Evolutionary conservation across 2,888 invertebrate genomes (phyloP), one percentile per base, ranked within the genome.

Genomic region (Cylindroiulus punctatus): DNA sequence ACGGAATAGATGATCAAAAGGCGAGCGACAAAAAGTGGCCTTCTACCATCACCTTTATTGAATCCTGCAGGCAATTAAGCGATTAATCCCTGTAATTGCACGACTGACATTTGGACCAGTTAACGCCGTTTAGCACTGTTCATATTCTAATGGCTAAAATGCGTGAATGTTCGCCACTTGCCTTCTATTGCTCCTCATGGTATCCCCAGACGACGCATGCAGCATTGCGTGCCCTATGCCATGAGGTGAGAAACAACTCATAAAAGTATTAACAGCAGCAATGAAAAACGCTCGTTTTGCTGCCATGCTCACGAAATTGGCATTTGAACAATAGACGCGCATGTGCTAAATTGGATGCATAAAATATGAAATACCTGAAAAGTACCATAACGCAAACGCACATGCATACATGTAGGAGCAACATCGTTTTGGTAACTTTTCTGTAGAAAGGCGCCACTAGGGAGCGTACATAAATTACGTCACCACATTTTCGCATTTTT

Each of bases 81-180:
- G 83, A 83, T 83, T 83, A 83, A 83, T 83, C 83, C 40, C 83
- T 19, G 83, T 83, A 83, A 83, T 83, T 83, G 83, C 83, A 22
- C 22, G 17, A 83, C 83, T 83, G 83, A 36, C 83, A 82, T 82
- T 82, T 36, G 82, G 82, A 82, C 36, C 22, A 82, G 82, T 82
- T 82, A 82, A 82, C 82, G 42, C 82, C 82, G 83, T 83, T 83
- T 83, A 44, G 83, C 44, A 42, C 44, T 83, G 36, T 83, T 83
- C 83, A 42, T 83, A 40, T 83, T 44, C n/a, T 83, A 83, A 83
- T 83, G 40, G 83, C 7, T 40, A 26, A 83, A 83, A 83, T 83
- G 83, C 83, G 83, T 83, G 83, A 83, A 83, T 40, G 22, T 83
- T 83, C 14, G 44, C 83, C 76, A 76, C 76, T 76, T 14, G 76